Percentiles rank a stretch among this genome's conserved stretches.
Conservation (phyloP, 2,888 invertebrate species). For the Chorisops tibialis region DNA sequence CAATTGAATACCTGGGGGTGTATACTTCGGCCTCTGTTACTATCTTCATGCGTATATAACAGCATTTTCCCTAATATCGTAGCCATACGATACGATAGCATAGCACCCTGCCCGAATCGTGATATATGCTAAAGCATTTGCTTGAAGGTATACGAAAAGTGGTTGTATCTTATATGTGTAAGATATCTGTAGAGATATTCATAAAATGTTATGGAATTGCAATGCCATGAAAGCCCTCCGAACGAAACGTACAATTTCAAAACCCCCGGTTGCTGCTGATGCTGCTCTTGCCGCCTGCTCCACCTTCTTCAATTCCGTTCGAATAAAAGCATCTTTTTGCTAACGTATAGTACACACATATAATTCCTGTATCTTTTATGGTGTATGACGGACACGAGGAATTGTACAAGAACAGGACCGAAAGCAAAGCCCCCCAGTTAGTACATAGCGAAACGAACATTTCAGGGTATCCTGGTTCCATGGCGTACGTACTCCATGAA, state of each 20-base stretch:
- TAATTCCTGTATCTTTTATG: too few species aligned
- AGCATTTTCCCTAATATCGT: constrained; percentile 26
- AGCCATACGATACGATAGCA: too few species aligned
- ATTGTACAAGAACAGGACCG: constrained; percentile 25
- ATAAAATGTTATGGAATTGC: constrained; percentile 15
- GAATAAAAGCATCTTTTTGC: constrained; percentile 22
- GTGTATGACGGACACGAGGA: neutral
- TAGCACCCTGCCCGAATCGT: constrained; percentile 3
- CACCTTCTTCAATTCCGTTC: neutral
- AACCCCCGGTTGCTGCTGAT: constrained; percentile 2
- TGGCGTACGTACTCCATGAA: constrained; percentile 5
- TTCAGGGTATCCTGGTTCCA: constrained; percentile 3
- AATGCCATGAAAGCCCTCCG: constrained; percentile 13
- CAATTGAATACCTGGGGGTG: constrained; percentile 53
- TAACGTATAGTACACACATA: neutral
- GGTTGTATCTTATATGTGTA: constrained; percentile 17
- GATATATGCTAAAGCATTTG: constrained; percentile 12
- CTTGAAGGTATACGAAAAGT: constrained; percentile 21
- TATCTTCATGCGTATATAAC: constrained; percentile 40
- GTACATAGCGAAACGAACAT: constrained; percentile 25
- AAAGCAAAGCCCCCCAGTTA: constrained; percentile 29
- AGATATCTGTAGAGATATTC: constrained; percentile 13
- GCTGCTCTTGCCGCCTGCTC: neutral
- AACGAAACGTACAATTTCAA: neutral
- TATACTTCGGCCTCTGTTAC: constrained; percentile 44